Percentiles rank a stretch among this genome's conserved stretches.
Evolutionary conservation across 2,888 invertebrate genomes (phyloP).

Genomic region (Eupithecia tripunctaria): DNA sequence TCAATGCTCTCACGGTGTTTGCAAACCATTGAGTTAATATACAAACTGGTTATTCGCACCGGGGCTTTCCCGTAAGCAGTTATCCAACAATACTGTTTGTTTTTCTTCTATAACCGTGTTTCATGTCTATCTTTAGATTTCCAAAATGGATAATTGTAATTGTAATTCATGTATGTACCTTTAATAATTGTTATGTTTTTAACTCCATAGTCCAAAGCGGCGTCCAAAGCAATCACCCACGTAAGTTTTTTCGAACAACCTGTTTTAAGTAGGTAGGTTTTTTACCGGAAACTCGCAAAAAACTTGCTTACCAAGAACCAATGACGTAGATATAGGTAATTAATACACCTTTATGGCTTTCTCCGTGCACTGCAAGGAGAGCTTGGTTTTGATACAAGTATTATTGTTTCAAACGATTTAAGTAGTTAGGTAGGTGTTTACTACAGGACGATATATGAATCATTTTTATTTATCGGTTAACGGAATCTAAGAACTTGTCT

Average conservation of each 20-base stretch:
- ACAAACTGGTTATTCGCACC: not conserved
- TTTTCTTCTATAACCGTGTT: not conserved
- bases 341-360: not conserved
- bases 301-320: not conserved
- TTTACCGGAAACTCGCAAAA: not conserved
- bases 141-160: not conserved
- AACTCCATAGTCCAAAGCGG: not conserved
- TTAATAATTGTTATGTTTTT: not conserved
- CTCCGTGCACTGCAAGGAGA: not conserved
- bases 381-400: not conserved
- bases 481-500: no score
- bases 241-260: not conserved
- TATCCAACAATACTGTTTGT: not conserved
- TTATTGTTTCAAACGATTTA: not conserved
- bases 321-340: not conserved
- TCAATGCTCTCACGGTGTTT: constrained; percentile 2
- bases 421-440: no score
- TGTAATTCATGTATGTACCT: not conserved
- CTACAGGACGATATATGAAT: no score
- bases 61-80: not conserved
- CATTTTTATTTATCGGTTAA: no score
- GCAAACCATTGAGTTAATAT: not conserved
- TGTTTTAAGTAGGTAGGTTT: not conserved
- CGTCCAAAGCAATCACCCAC: not conserved
- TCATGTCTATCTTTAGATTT: not conserved